Base-by-base conservation (phyloP, 2,888 invertebrate species). In the Thereva unica region DNA sequence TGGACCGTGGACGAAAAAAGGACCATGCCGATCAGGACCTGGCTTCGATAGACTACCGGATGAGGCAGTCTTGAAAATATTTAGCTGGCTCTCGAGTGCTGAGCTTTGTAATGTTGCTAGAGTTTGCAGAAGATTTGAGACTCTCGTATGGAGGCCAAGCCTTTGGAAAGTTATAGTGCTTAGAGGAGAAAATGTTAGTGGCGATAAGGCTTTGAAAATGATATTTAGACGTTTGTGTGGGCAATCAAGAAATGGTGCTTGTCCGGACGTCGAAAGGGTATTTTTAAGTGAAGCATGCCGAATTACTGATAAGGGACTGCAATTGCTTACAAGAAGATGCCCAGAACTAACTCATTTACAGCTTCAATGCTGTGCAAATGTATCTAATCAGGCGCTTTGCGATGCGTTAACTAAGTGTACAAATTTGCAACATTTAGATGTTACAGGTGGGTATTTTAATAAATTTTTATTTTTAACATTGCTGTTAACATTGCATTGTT, bases 271-370 rank as follows among this genome's bases (percentile, higher is more conserved):
- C 6, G 87, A 89, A 74, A 83, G 84, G 59, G 85, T 91, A 40
- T 84, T 86, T 77, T 79, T 91, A 34, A 86, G 85, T 61, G 87
- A 89, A 70, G 90, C 90, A 67, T 85, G 86, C 67, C 84, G 87
- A 81, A 85, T 94, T 67, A 88, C 91, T 4, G 91, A 93, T 76
- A 87, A 88, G 67, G 92, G 93, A 10, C 83, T 94, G 8, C 85
- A 89, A 74, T 80, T 91, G 53, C 81, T 94, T 41, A 90, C 91
- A 0, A 85, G 91, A 50, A 85, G 91, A 53, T 94, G 93, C 80
- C 89, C 93, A 1, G 91, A 92, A 77, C 82, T 95, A 67, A 89
- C 91, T 4, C 91, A 91, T 75, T 82, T 95, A 64, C 92, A 93
- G 70, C 83, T 93, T 61, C 90, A 90, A 69, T 88, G 88, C 2